These are phyloP conservation scores for Acridotheres tristis DNA, from an alignment of 2,797 vertebrate species.

Conservation along the genomic window DNA sequence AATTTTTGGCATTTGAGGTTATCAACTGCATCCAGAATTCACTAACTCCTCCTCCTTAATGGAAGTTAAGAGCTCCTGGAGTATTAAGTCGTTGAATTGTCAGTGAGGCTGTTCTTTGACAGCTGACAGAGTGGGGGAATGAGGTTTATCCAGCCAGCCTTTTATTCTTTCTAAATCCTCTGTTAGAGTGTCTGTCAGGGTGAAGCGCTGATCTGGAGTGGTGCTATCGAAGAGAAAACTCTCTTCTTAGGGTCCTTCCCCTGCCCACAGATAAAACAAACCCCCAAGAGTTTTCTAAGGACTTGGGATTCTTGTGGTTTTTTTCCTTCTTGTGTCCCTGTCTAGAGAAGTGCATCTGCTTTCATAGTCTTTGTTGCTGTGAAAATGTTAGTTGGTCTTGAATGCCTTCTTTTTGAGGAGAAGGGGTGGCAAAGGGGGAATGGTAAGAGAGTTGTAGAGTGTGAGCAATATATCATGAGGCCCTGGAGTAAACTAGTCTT, in stretches of 20 bases:
- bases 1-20: slow-evolving; percentile 26
- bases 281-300: not conserved
- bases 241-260: slow-evolving; percentile 50
- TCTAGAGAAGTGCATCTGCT: not conserved
- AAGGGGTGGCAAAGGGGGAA: not conserved
- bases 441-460: not conserved
- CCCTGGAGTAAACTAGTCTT: not conserved
- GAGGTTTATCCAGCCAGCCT: slow-evolving; percentile 64
- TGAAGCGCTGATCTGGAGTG: slow-evolving; percentile 61
- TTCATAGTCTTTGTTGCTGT: not conserved
- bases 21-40: slow-evolving; percentile 50
- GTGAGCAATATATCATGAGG: not conserved
- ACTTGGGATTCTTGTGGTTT: not conserved
- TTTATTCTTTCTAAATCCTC: slow-evolving; percentile 71
- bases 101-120: slow-evolving; percentile 65
- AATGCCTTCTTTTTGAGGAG: not conserved
- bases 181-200: slow-evolving; percentile 38
- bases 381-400: not conserved
- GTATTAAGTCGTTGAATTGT: slow-evolving; percentile 69
- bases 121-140: slow-evolving; percentile 60
- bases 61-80: slow-evolving; percentile 56
- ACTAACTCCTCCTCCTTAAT: slow-evolving; percentile 42
- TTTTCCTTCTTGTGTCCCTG: not conserved
- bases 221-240: slow-evolving; percentile 65
- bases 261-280: not conserved